Percentiles rank a stretch among this genome's conserved stretches.
Evolutionary conservation across 2,888 invertebrate species (phyloP).

Genomic region (Lissocephala sabroskyi): DNA sequence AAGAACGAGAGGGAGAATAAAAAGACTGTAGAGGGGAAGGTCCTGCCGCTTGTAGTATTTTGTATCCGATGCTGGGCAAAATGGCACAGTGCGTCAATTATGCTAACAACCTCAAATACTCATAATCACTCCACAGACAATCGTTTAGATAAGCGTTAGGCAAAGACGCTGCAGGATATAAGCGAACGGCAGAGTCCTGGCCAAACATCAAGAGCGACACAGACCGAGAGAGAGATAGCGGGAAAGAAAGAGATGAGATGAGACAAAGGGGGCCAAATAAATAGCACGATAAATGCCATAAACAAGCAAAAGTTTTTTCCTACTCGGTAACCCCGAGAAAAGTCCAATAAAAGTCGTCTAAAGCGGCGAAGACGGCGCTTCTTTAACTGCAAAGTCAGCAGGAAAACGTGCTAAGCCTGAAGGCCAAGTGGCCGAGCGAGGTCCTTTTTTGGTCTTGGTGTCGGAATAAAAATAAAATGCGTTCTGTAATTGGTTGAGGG

Average conservation of each 20-base stretch:
- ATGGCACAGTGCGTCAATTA: conserved; percentile 60
- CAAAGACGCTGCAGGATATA: conserved; percentile 58
- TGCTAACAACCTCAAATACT: conserved; percentile 64
- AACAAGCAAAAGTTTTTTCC: conserved; percentile 58
- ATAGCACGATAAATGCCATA: conserved; percentile 64
- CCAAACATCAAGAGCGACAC: conserved; percentile 7
- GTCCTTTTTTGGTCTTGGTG: no score
- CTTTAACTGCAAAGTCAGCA: conserved; percentile 51
- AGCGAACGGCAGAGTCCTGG: conserved; percentile 29
- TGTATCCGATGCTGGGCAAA: conserved; percentile 22
- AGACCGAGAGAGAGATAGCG: background rate
- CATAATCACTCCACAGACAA: conserved; percentile 68
- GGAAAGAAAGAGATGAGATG: conserved; percentile 5
- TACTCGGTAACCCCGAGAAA: conserved; percentile 24
- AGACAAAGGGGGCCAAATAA: conserved; percentile 59
- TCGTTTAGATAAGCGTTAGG: conserved; percentile 67
- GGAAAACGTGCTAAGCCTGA: no score
- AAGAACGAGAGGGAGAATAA: no score
- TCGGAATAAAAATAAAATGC: conserved; percentile 43
- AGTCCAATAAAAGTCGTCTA: conserved; percentile 61
- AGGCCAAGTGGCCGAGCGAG: background rate
- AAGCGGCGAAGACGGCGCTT: conserved; percentile 30
- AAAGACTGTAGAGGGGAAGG: no score
- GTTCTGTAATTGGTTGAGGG: conserved; percentile 50
- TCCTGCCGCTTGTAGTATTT: conserved; percentile 1